phyloP scores from a whole-genome alignment of 2,888 invertebrate species.

The Metopia argyrocephala region DNA sequence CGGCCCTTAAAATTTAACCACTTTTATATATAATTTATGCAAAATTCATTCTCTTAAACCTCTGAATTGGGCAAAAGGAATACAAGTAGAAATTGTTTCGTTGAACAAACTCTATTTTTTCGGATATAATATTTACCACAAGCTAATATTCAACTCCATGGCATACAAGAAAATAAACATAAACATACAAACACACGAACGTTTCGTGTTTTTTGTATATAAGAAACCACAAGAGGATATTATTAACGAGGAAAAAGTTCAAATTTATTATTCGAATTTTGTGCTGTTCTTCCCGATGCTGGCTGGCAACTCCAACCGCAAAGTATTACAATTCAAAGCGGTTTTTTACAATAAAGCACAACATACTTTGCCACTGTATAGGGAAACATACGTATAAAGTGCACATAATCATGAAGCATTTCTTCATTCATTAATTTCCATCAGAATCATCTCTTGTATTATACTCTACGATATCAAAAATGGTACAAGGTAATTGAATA shows the following conservation, averaged over 20 bases:
- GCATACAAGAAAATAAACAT: conserved; percentile 1
- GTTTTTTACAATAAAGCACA: background rate
- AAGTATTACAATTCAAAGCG: background rate
- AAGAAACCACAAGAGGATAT: conserved; percentile 53
- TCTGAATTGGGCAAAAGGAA: background rate
- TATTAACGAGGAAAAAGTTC: conserved; percentile 45
- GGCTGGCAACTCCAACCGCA: background rate
- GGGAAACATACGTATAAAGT: background rate
- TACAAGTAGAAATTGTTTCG: conserved; percentile 7
- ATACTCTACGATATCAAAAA: too few relatives aligned
- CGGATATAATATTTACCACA: background rate
- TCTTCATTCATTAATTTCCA: conserved; percentile 27
- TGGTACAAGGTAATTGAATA: too few relatives aligned
- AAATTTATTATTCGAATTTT: conserved; percentile 28
- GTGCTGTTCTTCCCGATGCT: background rate
- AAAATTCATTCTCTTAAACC: background rate
- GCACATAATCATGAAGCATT: background rate
- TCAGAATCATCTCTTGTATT: conserved; percentile 32
- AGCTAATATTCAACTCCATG: conserved; percentile 25
- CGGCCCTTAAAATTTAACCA: too few relatives aligned
- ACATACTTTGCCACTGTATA: background rate
- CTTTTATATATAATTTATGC: background rate
- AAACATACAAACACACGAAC: background rate
- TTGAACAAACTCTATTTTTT: background rate
- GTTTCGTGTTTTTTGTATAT: background rate